Evolutionary conservation across 2,113 vertebrate species (phyloP).

Genomic region (Macroglossus sobrinus): DNA sequence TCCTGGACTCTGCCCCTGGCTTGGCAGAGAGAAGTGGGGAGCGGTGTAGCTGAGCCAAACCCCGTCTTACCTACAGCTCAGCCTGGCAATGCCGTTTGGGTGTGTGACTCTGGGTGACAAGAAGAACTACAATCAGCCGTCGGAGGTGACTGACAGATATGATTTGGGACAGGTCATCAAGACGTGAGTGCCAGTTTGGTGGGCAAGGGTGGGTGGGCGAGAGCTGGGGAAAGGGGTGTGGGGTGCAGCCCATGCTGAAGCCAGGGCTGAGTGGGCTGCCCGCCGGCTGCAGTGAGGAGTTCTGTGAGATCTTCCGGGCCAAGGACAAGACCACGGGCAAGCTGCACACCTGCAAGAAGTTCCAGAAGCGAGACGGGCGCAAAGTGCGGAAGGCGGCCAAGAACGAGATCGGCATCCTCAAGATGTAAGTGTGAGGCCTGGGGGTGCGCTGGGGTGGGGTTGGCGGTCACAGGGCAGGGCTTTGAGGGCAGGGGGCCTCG

Average conservation of each 20-base stretch:
- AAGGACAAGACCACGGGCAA: constrained; percentile 96
- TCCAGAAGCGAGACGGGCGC: constrained; percentile 96
- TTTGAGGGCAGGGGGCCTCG: background rate
- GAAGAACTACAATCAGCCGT: constrained; percentile 98
- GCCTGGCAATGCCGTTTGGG: constrained; percentile 97
- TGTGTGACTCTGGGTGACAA: constrained; percentile 97
- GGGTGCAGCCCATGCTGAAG: background rate
- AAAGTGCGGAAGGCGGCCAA: constrained; percentile 98
- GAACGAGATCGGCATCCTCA: constrained; percentile 97
- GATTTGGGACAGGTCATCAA: constrained; percentile 98
- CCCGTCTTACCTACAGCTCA: constrained; percentile 78
- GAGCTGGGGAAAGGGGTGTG: background rate
- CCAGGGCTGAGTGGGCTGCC: background rate
- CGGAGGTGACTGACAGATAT: constrained; percentile 98
- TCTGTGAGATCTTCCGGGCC: constrained; percentile 98
- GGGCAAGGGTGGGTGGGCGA: background rate
- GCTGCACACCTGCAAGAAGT: constrained; percentile 98
- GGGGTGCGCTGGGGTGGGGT: fast-evolving
- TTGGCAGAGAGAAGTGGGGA: background rate
- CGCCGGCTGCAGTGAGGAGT: constrained; percentile 91
- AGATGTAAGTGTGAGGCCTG: constrained; percentile 89
- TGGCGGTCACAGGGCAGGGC: background rate
- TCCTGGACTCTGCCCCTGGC: background rate
- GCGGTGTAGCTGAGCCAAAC: background rate
- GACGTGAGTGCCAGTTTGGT: constrained; percentile 90